phyloP scores from a whole-genome alignment of 2,797 vertebrate species.

The Gallinago stenura region DNA sequence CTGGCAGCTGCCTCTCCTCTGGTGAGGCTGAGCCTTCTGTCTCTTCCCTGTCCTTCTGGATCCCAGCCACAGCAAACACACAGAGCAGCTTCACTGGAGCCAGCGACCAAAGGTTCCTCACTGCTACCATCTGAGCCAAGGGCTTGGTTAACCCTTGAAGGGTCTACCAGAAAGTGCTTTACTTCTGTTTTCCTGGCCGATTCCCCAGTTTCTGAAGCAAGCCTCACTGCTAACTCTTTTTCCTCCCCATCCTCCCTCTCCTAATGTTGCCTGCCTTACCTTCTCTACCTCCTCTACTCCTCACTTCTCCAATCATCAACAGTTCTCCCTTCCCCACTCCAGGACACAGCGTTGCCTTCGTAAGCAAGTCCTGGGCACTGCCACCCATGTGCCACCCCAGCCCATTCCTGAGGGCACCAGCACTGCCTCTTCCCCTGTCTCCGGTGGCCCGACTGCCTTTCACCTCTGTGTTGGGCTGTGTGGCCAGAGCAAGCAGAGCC shows the following conservation, averaged over 20 bases:
- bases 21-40: background rate
- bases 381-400: background rate
- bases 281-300: background rate
- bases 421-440: rapidly evolving
- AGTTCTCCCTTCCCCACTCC: background rate
- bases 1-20: background rate
- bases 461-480: rapidly evolving
- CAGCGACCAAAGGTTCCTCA: slow-evolving; percentile 5
- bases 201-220: background rate
- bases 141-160: background rate
- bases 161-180: background rate
- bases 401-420: background rate
- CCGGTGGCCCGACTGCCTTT: background rate
- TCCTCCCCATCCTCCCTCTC: background rate
- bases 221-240: background rate
- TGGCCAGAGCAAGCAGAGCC: background rate
- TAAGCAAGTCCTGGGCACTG: background rate
- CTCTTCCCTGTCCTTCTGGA: background rate
- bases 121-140: background rate
- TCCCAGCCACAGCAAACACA: slow-evolving; percentile 21
- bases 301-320: background rate
- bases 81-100: background rate
- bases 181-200: background rate
- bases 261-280: background rate
- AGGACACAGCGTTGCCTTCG: background rate